A percentile compares a stretch with the other conserved stretches of the same genome.
These are phyloP conservation scores for Notodonta ziczac DNA, from an alignment of 2,888 invertebrate species.

Conservation along the genomic window DNA sequence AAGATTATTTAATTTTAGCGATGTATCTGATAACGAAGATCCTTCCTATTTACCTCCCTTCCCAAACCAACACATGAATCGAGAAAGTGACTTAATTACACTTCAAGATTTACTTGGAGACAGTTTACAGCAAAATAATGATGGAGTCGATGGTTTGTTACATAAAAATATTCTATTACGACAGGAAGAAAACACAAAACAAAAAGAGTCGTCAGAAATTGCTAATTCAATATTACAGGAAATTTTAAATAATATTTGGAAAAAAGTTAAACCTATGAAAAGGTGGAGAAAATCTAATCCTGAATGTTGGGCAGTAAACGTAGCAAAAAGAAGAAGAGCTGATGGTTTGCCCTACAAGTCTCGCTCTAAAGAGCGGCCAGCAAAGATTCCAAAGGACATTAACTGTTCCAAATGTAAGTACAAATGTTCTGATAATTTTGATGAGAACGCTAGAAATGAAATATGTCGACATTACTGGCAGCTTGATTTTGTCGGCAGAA, in stretches of 20 bases:
- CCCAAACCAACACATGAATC: slow-evolving; percentile 7
- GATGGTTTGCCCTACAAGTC: too few relatives aligned
- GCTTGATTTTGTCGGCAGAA: too few relatives aligned
- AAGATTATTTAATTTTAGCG: slow-evolving; percentile 8
- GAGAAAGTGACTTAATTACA: slow-evolving; percentile 11
- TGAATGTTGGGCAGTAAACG: neutral
- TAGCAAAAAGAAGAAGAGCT: too few relatives aligned
- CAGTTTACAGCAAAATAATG: slow-evolving; percentile 7
- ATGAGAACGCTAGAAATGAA: too few relatives aligned
- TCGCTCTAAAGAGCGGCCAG: too few relatives aligned
- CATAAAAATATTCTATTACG: slow-evolving; percentile 6
- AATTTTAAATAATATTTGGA: slow-evolving; percentile 10
- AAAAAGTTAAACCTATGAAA: slow-evolving; percentile 10
- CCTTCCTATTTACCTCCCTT: slow-evolving; percentile 7
- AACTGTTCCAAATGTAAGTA: too few relatives aligned
- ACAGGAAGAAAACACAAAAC: slow-evolving; percentile 10
- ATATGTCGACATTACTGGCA: too few relatives aligned
- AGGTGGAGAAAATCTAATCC: slow-evolving; percentile 13
- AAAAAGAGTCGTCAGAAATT: slow-evolving; percentile 9
- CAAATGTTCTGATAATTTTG: too few relatives aligned
- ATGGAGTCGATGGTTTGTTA: slow-evolving; percentile 7
- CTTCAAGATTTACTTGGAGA: slow-evolving; percentile 13
- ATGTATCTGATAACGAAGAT: slow-evolving; percentile 13
- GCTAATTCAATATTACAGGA: slow-evolving; percentile 4
- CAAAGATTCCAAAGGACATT: too few relatives aligned